These are phyloP conservation scores for Syrmaticus mikado DNA, from an alignment of 2,113 vertebrate species.

Conservation along the genomic window DNA sequence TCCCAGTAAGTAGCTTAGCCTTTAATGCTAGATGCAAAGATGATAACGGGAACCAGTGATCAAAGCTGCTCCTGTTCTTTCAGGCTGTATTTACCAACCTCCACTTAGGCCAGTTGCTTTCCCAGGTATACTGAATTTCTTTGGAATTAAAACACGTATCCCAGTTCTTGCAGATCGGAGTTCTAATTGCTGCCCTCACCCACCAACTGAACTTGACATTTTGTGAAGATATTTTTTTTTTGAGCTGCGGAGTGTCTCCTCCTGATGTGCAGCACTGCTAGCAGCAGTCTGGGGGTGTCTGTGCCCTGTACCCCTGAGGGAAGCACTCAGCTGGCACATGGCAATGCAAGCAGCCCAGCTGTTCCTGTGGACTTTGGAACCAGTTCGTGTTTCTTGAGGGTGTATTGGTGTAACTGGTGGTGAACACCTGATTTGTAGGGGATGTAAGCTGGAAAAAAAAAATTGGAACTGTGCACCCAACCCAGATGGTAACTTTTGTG, in stretches of 20 bases:
- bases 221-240: background rate
- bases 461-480: fast-evolving
- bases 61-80: background rate
- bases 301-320: fast-evolving
- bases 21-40: background rate
- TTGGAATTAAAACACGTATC: too few relatives aligned
- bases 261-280: fast-evolving
- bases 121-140: fast-evolving
- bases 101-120: background rate
- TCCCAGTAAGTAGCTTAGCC: conserved; percentile 33
- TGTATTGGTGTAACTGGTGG: background rate
- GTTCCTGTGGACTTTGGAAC: background rate
- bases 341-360: background rate
- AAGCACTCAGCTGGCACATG: fast-evolving
- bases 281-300: background rate
- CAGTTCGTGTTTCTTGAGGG: background rate
- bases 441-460: background rate
- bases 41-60: conserved; percentile 7
- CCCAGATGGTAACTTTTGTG: background rate
- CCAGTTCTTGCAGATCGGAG: background rate
- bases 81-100: background rate
- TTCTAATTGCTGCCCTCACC: background rate
- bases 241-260: fast-evolving
- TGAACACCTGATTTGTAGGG: background rate
- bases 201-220: background rate